phyloP scores from a whole-genome alignment of 2,888 invertebrate species.

The Drosophila neotestacea region DNA sequence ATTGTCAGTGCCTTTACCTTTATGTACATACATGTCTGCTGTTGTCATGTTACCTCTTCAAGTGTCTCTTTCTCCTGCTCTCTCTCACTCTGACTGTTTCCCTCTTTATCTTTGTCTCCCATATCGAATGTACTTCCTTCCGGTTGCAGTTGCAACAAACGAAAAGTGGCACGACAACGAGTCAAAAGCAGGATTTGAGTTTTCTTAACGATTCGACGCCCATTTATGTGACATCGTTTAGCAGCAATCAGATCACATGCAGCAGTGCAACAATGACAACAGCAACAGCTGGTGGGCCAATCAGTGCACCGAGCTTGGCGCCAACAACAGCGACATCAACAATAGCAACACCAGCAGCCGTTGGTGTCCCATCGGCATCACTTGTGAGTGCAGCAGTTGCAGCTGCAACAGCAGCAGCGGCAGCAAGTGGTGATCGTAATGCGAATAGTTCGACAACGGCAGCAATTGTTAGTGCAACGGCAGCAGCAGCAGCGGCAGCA shows the following conservation, averaged over 20 bases:
- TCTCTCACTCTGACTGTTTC: too few relatives aligned
- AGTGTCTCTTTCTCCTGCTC: too few relatives aligned
- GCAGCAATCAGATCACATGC: constrained; percentile 86
- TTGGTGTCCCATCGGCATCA: constrained; percentile 49
- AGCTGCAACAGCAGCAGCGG: constrained; percentile 59
- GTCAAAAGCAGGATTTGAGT: constrained; percentile 88
- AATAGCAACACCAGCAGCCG: constrained; percentile 52
- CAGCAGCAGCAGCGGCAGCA: constrained; percentile 51
- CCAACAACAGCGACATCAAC: constrained; percentile 51
- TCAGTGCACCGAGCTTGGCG: constrained; percentile 75
- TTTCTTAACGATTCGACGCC: constrained; percentile 93
- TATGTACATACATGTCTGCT: too few relatives aligned
- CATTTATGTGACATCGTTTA: constrained; percentile 93
- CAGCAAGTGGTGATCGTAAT: constrained; percentile 53
- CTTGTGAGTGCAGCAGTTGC: constrained; percentile 64
- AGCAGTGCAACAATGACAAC: constrained; percentile 86
- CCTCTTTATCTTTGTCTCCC: too few relatives aligned
- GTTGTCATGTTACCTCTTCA: too few relatives aligned
- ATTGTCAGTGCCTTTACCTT: too few relatives aligned
- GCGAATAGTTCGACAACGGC: constrained; percentile 64
- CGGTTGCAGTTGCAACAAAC: constrained; percentile 79
- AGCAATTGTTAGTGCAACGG: constrained; percentile 54
- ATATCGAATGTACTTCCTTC: too few relatives aligned
- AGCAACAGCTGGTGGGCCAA: constrained; percentile 82
- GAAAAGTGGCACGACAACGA: constrained; percentile 85